Base-by-base conservation (phyloP, 2,888 invertebrate genomes). In the Fissipunctia ypsillon region DNA sequence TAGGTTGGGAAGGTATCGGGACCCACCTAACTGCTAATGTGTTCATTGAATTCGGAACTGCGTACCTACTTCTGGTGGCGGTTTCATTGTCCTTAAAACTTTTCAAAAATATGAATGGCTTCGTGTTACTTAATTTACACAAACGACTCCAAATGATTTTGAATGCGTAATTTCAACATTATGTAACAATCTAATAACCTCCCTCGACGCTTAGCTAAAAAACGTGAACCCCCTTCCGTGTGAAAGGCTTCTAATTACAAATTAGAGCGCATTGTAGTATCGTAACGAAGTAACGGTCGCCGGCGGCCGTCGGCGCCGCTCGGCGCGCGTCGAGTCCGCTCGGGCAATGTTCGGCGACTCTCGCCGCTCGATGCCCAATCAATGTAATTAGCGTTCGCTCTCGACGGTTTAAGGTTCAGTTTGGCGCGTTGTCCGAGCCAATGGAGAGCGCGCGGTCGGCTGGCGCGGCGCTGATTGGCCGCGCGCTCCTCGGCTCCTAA, bases 381-480 rank as follows among this genome's bases (percentile, higher is more conserved):
- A 92, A 92, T 92, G 83, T 90, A 91, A 93, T 93, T 93, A 93
- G 89, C 88, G 89, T 81, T 87, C 86, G 88, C 88, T 81, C 78
- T 85, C 80, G 74, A 81, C 83, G 83, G 83, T 86, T 88, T 86
- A 90, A 90, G 88, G 88, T 88, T 91, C 88, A 91, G 92, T 91
- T 92, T 90, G 81, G 87, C 83, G 81, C 68, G 84, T 69, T 80
- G 83, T 85, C 84, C 85, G 87, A 87, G 89, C 93, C 91, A 93
- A 93, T 93, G 89, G 89, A 85, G 78, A 76, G 89, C 87, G 87
- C 82, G 89, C 88, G 85, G 83, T 81, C 79, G 88, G 83, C 84
- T 85, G 78, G 87, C 88, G 79, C 85, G 86, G 77, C 88, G 84
- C 87, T 90, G 92, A 95, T 95, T 94, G 95, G 95, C 93, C 84